Evolutionary conservation across 1,140 invertebrate species (phyloP), one percentile per base, ranked within the genome.

Genomic region (Drosophila trapezifrons): DNA sequence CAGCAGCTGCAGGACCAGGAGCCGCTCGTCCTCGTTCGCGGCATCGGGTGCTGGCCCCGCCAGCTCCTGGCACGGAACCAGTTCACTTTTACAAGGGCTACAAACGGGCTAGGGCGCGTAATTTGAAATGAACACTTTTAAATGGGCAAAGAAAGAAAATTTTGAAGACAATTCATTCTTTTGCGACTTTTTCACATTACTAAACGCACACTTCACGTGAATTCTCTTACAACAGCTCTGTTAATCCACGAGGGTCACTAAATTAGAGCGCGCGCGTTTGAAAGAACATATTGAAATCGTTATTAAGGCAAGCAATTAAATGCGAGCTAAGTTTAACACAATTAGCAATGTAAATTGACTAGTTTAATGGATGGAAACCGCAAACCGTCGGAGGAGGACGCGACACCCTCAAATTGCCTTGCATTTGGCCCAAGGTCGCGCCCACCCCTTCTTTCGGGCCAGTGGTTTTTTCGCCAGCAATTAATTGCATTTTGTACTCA

Each of bases 401-500:
- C 38, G 60, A 63, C 49, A 18, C 51, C 29, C 29, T 12, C 43
- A 45, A 70, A 63, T 57, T 64, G 54, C 71, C 54, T 55, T 57
- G 57, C 57, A 80, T 62, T 10, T 70, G 52, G 67, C 54, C 17
- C 78, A 83, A 82, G 74, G 67, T 59, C 52, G 15, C 18, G 10
- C 17, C 38, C 25, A 42, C 62, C 40, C 17, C 49, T 38, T 10
- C 60, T 12, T 27, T 18, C 43, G 29, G 43, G 12, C 42, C 20
- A 32, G 18, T 38, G 37, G 37, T 35, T 59, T 25, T 29, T 64
- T 47, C 17, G 22, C 55, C 42, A 40, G 22, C 32, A 64, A 60
- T 75, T 74, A 69, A 85, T 67, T 79, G 76, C 81, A 74, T 58
- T 80, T 66, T 37, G 13, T 89, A 91, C 91, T 92, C 78, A 92